Conservation (phyloP, 2,113 vertebrate species). For the Bujurquina vittata region DNA sequence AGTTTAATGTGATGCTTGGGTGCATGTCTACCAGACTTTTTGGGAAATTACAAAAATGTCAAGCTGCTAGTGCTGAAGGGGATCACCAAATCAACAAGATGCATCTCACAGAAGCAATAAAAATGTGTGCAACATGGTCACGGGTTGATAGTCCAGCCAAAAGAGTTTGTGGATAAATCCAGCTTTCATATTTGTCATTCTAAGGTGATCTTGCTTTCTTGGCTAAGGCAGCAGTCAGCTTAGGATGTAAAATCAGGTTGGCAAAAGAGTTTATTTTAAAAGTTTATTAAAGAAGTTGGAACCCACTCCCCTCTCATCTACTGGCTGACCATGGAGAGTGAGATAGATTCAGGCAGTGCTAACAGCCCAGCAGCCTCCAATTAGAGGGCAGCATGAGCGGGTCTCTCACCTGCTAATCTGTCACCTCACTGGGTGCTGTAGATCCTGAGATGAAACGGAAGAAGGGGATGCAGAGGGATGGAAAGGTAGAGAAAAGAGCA, state of each 20-base stretch:
- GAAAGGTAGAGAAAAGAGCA: neutral
- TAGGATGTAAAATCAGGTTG: neutral
- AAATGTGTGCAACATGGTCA: neutral
- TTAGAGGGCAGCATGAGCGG: conserved; percentile 43
- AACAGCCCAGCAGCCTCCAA: conserved; percentile 48
- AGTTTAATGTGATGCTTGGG: neutral
- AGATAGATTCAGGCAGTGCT: conserved; percentile 12
- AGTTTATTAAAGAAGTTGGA: neutral
- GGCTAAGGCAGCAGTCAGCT: neutral
- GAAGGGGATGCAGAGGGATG: neutral
- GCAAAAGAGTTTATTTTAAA: conserved; percentile 6
- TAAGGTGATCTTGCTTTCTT: neutral
- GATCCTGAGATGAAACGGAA: conserved; percentile 16
- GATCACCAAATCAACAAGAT: neutral
- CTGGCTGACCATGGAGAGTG: neutral
- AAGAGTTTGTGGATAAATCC: neutral
- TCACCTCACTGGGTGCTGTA: conserved; percentile 32
- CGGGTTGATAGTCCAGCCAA: neutral
- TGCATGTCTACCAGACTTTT: neutral
- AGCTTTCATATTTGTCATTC: neutral
- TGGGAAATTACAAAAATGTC: neutral
- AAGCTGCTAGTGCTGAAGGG: neutral
- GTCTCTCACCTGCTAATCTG: conserved; percentile 37
- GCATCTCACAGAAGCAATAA: neutral
- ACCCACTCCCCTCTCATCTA: neutral